Evolutionary conservation across 2,888 invertebrate species (phyloP).

Genomic region (Drosophila greeni): DNA sequence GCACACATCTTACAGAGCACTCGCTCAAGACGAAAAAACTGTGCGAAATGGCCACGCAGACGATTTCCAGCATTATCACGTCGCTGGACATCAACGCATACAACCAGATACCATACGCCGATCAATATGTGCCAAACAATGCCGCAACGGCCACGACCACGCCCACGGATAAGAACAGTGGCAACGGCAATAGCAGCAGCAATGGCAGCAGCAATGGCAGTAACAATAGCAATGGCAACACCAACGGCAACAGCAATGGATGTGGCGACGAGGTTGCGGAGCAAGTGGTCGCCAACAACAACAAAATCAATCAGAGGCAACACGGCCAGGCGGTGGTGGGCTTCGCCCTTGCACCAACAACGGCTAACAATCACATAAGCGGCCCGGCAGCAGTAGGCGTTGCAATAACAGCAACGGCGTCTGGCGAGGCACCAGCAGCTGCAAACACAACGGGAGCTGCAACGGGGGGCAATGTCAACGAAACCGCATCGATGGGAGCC

Average conservation of each 20-base stretch:
- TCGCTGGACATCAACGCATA: conserved; percentile 74
- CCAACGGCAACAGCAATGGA: conserved; percentile 27
- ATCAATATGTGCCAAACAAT: conserved; percentile 79
- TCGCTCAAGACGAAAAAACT: conserved; percentile 75
- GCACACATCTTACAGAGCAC: conserved; percentile 53
- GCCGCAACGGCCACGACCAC: conserved; percentile 45
- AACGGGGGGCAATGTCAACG: conserved; percentile 18
- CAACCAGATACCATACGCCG: conserved; percentile 77
- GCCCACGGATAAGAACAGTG: conserved; percentile 37
- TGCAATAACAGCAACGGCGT: conserved; percentile 20
- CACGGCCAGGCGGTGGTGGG: conserved; percentile 61
- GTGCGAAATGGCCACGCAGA: conserved; percentile 79
- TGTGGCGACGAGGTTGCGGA: conserved; percentile 37
- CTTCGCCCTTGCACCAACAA: conserved; percentile 34
- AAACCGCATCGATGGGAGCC: conserved; percentile 38
- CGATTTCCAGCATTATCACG: conserved; percentile 78
- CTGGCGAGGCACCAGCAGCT: conserved; percentile 13
- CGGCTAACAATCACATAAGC: conserved; percentile 45
- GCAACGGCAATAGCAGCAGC: conserved; percentile 13
- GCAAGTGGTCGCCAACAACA: conserved; percentile 76
- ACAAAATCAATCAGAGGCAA: conserved; percentile 77
- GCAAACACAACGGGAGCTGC: conserved; percentile 33
- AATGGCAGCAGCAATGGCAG: conserved; percentile 9
- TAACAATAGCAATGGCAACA: conserved; percentile 3
- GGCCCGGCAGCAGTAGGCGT: conserved; percentile 29